Evolutionary conservation across 2,888 invertebrate species (phyloP), one percentile per base, ranked within the genome.

Genomic region (Alviniconcha strummeri): DNA sequence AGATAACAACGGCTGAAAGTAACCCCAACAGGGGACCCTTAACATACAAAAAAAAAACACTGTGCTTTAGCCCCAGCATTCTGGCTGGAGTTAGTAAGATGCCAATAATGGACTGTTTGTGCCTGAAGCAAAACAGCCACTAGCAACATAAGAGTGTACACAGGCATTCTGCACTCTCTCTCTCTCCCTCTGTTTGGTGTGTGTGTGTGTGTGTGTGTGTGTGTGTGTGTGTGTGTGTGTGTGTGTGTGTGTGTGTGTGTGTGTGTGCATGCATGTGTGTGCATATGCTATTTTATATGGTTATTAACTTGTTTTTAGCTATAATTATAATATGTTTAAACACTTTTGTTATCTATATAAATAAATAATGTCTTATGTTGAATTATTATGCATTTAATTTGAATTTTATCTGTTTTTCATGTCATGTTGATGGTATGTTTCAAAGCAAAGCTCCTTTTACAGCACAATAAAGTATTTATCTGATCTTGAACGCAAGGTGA

Each of bases 161-260:
- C 67, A 67, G n/a, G n/a, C n/a, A 71, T 11, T n/a, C 5, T 19
- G 71, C n/a, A 17, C 71, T 17, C 7, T 67, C 7, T 67, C 52
- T 74, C n/a, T 4, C 71, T 17, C 7, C 9, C 7, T 67, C 52
- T 74, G 74, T 74, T 52, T 74, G 74, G 36, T 74, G 74, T 74
- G 74, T 74, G 74, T 74, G 72, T 72, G 72, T 72, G 72, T 19
- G 36, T 36, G 13, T 72, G 72, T 8, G 52, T 52, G 52, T 74
- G 72, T 52, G 52, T 74, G 72, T 74, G 72, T 74, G 72, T 52
- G 52, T 74, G 52, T 74, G 19, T n/a, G 19, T 19, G 5, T 71
- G 71, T 19, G 19, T 71, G 71, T 9, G n/a, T 69, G 17, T 7
- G n/a, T 69, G 69, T 69, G n/a, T 17, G 15, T n/a, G n/a, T 69